phyloP scores from a whole-genome alignment of 2,888 invertebrate species.

The Drosophila pseudotalamancana region DNA sequence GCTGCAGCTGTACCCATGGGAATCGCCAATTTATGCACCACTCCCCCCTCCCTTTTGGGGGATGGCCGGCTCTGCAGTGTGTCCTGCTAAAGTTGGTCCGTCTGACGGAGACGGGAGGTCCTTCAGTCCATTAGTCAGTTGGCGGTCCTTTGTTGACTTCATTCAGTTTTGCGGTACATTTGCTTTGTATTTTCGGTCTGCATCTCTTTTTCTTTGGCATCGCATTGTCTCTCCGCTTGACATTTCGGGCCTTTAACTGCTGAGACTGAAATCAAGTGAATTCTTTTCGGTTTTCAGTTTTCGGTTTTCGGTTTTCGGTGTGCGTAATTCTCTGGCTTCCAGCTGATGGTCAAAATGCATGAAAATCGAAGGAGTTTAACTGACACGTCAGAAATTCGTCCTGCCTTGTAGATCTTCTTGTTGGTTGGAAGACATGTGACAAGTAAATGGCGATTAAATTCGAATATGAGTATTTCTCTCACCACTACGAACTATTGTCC shows the following conservation, averaged over 20 bases:
- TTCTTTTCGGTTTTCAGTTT: conserved; percentile 50
- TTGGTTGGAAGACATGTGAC: conserved; percentile 35
- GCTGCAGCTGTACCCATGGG: conserved; percentile 60
- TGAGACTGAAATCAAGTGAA: conserved; percentile 37
- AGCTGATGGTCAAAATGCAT: conserved; percentile 26
- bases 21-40: conserved; percentile 76
- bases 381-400: conserved; percentile 25
- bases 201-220: conserved; percentile 37
- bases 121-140: conserved; percentile 64
- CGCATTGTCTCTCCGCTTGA: conserved; percentile 44
- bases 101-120: conserved; percentile 1
- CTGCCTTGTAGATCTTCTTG: conserved; percentile 22
- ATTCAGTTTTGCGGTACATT: conserved; percentile 79
- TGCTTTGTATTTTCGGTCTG: conserved; percentile 69
- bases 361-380: conserved; percentile 20
- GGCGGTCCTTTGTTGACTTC: conserved; percentile 70
- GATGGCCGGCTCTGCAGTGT: conserved; percentile 3
- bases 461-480: too few relatives aligned
- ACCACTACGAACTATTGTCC: too few relatives aligned
- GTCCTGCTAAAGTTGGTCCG: conserved; percentile 33
- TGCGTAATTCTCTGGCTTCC: conserved; percentile 50
- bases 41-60: conserved; percentile 38
- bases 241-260: conserved; percentile 37
- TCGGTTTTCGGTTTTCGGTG: conserved; percentile 48
- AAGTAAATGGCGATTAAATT: neutral